Conservation (phyloP, 64 coral and sea anemone species). For the Catalaphyllia jardinei region DNA sequence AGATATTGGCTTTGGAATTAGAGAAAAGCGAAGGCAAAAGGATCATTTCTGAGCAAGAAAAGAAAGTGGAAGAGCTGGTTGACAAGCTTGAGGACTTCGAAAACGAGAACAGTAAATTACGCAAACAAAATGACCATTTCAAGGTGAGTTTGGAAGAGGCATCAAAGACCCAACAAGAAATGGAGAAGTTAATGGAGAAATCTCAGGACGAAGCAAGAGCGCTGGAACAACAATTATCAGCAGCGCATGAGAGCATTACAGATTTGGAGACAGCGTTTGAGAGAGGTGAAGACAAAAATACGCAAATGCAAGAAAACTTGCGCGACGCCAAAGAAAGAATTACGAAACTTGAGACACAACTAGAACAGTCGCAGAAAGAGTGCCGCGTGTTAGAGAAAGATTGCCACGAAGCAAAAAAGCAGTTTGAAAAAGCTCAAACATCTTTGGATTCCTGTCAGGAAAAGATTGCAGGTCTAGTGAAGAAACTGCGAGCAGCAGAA, state of each 20-base stretch:
- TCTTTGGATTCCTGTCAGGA: conserved; percentile 44
- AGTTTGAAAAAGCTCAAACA: conserved; percentile 39
- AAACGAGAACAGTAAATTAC: background rate
- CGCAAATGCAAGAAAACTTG: conserved; percentile 50
- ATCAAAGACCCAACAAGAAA: conserved; percentile 19
- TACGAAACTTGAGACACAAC: conserved; percentile 29
- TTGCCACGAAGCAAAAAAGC: conserved; percentile 36
- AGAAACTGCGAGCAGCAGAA: conserved; percentile 51
- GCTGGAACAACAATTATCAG: conserved; percentile 54
- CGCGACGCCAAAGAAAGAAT: conserved; percentile 55
- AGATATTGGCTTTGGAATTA: conserved; percentile 8
- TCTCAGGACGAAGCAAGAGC: conserved; percentile 26
- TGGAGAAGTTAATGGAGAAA: conserved; percentile 48
- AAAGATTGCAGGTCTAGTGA: conserved; percentile 56
- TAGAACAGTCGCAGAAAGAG: conserved; percentile 34
- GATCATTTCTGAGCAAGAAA: background rate
- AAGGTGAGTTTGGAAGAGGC: conserved; percentile 38
- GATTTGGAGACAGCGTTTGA: conserved; percentile 78
- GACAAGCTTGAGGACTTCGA: conserved; percentile 25
- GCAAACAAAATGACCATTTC: conserved; percentile 18
- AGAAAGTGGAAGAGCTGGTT: conserved; percentile 27
- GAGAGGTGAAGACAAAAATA: conserved; percentile 67
- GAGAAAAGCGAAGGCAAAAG: conserved; percentile 7
- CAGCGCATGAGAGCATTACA: conserved; percentile 59
- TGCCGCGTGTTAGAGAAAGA: conserved; percentile 30